These are phyloP conservation scores for Lepisosteus oculatus DNA, from an alignment of 2,113 vertebrate genomes.

Conservation along the genomic window DNA sequence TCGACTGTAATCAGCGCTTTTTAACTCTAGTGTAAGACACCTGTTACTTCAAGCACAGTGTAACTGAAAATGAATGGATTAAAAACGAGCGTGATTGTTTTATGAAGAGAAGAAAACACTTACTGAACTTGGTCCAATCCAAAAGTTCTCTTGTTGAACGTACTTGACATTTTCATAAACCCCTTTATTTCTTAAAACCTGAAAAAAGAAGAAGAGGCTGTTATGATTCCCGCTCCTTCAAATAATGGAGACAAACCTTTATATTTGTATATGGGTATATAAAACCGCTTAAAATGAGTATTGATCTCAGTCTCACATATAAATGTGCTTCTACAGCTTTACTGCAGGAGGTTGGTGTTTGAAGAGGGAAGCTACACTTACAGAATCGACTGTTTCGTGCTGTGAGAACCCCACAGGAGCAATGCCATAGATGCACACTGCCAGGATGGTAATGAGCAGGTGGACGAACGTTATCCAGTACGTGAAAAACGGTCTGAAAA, in stretches of 20 bases:
- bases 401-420: constrained; percentile 97
- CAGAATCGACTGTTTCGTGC: constrained; percentile 94
- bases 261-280: too few relatives aligned
- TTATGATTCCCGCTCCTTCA: background rate
- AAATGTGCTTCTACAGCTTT: background rate
- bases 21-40: too few relatives aligned
- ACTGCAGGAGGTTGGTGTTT: background rate
- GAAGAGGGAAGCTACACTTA: constrained; percentile 59
- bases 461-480: constrained; percentile 98
- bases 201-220: constrained; percentile 5
- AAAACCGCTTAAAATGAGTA: too few relatives aligned
- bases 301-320: background rate
- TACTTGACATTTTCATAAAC: constrained; percentile 98
- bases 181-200: constrained; percentile 96
- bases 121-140: constrained; percentile 97
- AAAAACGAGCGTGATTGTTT: too few relatives aligned
- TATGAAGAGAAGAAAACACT: constrained; percentile 34
- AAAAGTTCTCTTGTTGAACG: constrained; percentile 97
- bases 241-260: too few relatives aligned
- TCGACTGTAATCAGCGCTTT: too few relatives aligned
- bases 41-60: too few relatives aligned
- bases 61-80: too few relatives aligned
- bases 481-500: constrained; percentile 90
- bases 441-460: constrained; percentile 91
- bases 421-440: constrained; percentile 93